phyloP scores from a whole-genome alignment of 2,888 invertebrate genomes.

The Loripinus fragilis region DNA sequence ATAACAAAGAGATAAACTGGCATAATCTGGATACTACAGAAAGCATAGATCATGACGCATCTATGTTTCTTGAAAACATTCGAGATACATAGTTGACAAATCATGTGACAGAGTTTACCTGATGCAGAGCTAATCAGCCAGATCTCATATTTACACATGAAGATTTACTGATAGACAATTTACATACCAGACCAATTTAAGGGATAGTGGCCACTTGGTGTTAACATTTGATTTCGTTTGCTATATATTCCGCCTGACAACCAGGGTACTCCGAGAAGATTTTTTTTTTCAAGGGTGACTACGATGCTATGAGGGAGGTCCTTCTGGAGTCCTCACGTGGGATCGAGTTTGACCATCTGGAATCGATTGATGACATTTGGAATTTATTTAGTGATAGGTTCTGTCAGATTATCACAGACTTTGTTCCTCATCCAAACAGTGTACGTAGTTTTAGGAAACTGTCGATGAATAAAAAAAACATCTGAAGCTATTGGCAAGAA shows the following conservation, averaged over 20 bases:
- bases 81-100: slow-evolving; percentile 3
- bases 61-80: no score
- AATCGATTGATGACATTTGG: no score
- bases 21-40: no score
- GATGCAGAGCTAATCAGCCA: not conserved
- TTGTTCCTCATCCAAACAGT: no score
- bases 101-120: not conserved
- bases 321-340: not conserved
- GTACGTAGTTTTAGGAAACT: no score
- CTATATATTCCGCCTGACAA: not conserved
- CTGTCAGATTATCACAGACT: no score
- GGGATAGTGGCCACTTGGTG: not conserved
- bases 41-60: no score
- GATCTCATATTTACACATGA: not conserved
- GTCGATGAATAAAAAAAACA: slow-evolving; percentile 10
- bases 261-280: slow-evolving; percentile 7
- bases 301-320: no score
- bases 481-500: slow-evolving; percentile 7
- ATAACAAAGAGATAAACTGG: slow-evolving; percentile 13
- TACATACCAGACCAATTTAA: not conserved
- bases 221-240: no score
- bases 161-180: slow-evolving; percentile 7
- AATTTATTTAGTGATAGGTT: no score
- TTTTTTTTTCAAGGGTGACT: slow-evolving; percentile 13
- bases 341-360: slow-evolving; percentile 7